Base-by-base conservation (phyloP, 2,888 invertebrate species). In the Drosophila mimica region DNA sequence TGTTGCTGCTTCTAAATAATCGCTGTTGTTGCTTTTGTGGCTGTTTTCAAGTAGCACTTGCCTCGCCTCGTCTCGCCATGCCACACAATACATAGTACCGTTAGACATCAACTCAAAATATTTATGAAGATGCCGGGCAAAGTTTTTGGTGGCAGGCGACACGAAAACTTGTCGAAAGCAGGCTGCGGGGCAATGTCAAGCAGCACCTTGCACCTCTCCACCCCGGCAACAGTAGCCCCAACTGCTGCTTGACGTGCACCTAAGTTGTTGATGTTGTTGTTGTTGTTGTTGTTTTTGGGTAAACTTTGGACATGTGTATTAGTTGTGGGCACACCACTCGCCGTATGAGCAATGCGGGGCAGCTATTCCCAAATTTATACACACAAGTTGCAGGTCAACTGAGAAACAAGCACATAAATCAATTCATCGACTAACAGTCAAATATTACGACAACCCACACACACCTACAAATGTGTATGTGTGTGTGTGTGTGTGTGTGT, bases 331-430 rank as follows among this genome's bases (percentile, higher is more conserved):
- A 40, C 43, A 31, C 48, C 63, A 62, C 73, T 43, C 20, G 62
- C 73, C 76, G 79, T 79, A 72, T 72, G 67, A 36, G 72, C 43
- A 69, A 78, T 66, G 17, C 49, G 20, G 0, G 49, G 30, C 49
- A 25, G 15, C 7, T 43, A 81, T 81, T 80, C 51, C 51, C 65
- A 75, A 85, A 87, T 85, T 84, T 88, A 84, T 88, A 88, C 85
- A 84, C 76, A 88, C 76, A 88, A 84, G 82, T 77, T 85, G 81
- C 87, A 84, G 84, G 84, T 85, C 81, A 84, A 75, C 84, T 84
- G 76, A 75, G 72, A 84, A 84, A 81, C 84, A 87, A 82, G 76
- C 82, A 69, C 71, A 87, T 84, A 84, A 84, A 84, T 85, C 84
- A 84, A 88, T 88, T 88, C 85, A 85, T 87, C 88, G 88, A 75